Conservation (phyloP, 1,140 invertebrate species). For the Campoletis sonorensis region DNA sequence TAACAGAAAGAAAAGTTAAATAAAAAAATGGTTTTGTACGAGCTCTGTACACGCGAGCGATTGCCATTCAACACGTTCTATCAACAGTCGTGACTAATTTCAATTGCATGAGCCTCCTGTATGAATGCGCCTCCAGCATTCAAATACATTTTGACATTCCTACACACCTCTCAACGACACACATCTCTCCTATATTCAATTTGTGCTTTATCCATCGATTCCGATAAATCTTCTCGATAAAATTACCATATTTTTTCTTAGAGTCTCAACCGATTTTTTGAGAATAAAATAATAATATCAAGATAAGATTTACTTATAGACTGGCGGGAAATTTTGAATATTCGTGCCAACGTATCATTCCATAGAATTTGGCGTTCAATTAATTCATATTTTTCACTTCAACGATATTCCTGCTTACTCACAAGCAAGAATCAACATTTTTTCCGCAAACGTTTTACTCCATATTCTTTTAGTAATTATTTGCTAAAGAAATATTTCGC, state of each 20-base stretch:
- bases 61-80: background rate
- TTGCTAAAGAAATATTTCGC: no score
- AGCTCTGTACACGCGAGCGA: background rate
- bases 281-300: no score
- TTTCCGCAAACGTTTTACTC: no score
- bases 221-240: background rate
- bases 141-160: slow-evolving; percentile 14
- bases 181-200: background rate
- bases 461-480: no score
- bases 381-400: no score
- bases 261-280: background rate
- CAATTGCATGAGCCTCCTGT: slow-evolving; percentile 8
- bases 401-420: no score
- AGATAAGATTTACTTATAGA: no score
- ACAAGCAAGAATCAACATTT: no score
- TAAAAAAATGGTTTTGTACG: background rate
- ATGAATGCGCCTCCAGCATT: background rate
- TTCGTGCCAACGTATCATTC: no score
- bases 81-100: background rate
- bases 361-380: no score
- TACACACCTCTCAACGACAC: background rate
- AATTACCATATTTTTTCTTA: background rate
- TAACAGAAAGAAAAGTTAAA: background rate
- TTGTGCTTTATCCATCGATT: background rate
- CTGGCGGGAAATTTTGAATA: no score